A percentile compares a stretch with the other conserved stretches of the same genome.
phyloP scores from a whole-genome alignment of 92 coral and sea anemone species.

The Paramuricea clavata region DNA sequence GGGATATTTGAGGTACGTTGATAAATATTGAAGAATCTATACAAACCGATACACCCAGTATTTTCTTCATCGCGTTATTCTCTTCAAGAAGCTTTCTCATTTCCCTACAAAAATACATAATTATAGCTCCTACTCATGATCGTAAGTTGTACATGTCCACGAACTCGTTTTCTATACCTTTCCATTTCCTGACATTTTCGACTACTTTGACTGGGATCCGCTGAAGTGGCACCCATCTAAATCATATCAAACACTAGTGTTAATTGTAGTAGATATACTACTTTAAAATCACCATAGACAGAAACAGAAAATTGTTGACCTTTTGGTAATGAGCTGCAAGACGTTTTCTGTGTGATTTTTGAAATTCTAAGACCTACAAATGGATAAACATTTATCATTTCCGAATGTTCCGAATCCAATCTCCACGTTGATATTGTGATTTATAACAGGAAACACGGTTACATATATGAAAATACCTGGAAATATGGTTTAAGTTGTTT shows the following conservation, averaged over 20 bases:
- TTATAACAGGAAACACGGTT: too few relatives aligned
- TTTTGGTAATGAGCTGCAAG: constrained; percentile 73
- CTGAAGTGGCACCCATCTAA: not conserved
- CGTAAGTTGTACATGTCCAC: too few relatives aligned
- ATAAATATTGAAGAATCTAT: not conserved
- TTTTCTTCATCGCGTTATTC: constrained; percentile 68
- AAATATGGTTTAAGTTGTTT: constrained; percentile 80
- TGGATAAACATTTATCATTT: not conserved
- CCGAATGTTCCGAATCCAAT: not conserved
- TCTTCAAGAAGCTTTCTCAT: constrained; percentile 75
- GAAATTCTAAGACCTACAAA: constrained; percentile 93
- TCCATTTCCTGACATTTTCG: constrained; percentile 31
- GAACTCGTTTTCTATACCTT: constrained; percentile 6
- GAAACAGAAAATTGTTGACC: constrained; percentile 46
- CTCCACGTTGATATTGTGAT: too few relatives aligned
- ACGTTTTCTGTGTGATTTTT: constrained; percentile 87
- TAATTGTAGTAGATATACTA: not conserved
- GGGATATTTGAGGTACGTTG: not conserved
- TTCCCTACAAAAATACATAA: constrained; percentile 53
- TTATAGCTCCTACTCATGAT: too few relatives aligned
- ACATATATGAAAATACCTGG: too few relatives aligned
- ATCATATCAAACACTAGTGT: not conserved
- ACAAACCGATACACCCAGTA: constrained; percentile 35
- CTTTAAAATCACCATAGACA: not conserved
- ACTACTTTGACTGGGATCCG: not conserved